These are phyloP conservation scores for Eutrigla gurnardus DNA, from an alignment of 2,797 vertebrate species.

Conservation along the genomic window DNA sequence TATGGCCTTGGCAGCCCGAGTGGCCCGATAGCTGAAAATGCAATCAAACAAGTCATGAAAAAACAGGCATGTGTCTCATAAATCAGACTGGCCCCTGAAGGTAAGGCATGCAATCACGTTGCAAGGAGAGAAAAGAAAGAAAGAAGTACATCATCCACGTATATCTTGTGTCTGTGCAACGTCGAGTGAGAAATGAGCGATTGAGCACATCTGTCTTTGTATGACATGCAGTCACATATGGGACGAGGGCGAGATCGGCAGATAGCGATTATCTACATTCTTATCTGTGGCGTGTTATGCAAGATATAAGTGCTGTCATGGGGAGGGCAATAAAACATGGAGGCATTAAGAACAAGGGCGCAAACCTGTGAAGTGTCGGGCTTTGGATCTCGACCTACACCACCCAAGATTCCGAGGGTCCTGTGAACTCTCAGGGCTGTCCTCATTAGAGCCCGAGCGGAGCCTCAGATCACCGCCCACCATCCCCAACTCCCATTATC, in stretches of 20 bases:
- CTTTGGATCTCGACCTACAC: constrained; percentile 39
- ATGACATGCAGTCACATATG: constrained; percentile 38
- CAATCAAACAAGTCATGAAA: constrained; percentile 85
- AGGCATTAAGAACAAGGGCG: constrained; percentile 50
- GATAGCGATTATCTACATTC: constrained; percentile 43
- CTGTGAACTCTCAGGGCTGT: constrained; percentile 54
- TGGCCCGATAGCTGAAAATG: constrained; percentile 77
- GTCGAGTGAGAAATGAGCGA: constrained; percentile 57
- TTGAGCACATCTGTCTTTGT: constrained; percentile 60
- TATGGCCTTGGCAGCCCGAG: constrained; percentile 75
- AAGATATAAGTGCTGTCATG: constrained; percentile 49
- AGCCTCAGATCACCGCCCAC: constrained; percentile 57
- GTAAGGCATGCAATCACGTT: constrained; percentile 62
- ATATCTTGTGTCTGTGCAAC: constrained; percentile 48
- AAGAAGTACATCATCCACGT: constrained; percentile 59
- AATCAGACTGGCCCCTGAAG: constrained; percentile 75
- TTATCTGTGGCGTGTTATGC: constrained; percentile 45
- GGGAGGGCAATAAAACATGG: constrained; percentile 39
- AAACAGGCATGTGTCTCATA: constrained; percentile 80
- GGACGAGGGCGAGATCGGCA: constrained; percentile 19
- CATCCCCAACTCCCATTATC: constrained; percentile 54
- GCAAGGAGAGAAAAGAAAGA: constrained; percentile 54
- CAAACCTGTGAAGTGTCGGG: constrained; percentile 38
- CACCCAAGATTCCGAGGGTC: constrained; percentile 51
- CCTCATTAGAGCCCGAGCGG: constrained; percentile 56